phyloP scores from a whole-genome alignment of 1,140 invertebrate species.

The Hydropsyche tenuis region DNA sequence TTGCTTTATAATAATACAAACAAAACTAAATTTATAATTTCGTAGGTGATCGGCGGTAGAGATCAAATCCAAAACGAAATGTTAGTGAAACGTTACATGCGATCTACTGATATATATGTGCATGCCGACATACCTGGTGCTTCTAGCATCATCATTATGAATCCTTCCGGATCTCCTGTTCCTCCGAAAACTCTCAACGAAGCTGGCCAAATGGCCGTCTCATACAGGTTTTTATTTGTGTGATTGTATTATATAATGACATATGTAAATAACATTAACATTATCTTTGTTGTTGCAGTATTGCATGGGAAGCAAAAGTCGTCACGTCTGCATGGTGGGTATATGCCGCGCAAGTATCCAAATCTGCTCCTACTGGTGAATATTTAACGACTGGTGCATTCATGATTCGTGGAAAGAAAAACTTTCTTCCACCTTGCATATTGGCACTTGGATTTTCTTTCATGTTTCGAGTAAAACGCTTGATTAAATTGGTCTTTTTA shows the following conservation, averaged over 20 bases:
- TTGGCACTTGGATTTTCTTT: conserved; percentile 94
- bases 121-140: conserved; percentile 97
- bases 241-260: neutral
- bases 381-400: conserved; percentile 96
- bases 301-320: conserved; percentile 97
- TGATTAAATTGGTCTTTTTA: neutral
- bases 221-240: conserved; percentile 75
- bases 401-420: conserved; percentile 98
- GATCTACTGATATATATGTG: conserved; percentile 83
- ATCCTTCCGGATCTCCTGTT: conserved; percentile 72
- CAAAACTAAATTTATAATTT: conserved; percentile 53
- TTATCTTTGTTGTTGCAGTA: conserved; percentile 63
- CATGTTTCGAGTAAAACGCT: conserved; percentile 85
- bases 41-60: conserved; percentile 85
- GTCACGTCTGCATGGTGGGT: conserved; percentile 97
- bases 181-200: conserved; percentile 96
- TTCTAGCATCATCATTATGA: conserved; percentile 93
- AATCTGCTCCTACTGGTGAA: conserved; percentile 96
- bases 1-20: conserved; percentile 21
- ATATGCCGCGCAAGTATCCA: conserved; percentile 93
- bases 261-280: neutral
- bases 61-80: conserved; percentile 99
- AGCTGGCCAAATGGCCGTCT: conserved; percentile 96
- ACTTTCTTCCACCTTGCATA: conserved; percentile 91
- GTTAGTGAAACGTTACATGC: conserved; percentile 94